Conservation (phyloP, 2,888 invertebrate genomes). For the Synergus japonicus region DNA sequence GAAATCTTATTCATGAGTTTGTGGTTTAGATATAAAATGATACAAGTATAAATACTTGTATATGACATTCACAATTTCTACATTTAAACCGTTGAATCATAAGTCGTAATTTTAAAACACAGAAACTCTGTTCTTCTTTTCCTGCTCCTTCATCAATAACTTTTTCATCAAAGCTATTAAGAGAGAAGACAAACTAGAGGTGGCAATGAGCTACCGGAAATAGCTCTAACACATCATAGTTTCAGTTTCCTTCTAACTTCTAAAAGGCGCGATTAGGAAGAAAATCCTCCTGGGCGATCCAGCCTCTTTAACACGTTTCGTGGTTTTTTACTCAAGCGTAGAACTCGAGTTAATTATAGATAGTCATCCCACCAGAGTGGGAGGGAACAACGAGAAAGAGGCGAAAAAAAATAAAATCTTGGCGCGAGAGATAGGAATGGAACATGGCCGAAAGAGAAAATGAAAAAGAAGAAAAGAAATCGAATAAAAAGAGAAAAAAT, state of each 20-base stretch:
- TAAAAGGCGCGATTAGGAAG: slow-evolving; percentile 20
- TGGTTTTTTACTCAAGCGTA: slow-evolving; percentile 55
- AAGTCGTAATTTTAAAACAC: neutral
- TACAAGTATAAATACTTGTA: neutral
- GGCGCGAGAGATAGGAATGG: slow-evolving; percentile 37
- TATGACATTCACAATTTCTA: neutral
- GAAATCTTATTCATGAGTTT: neutral
- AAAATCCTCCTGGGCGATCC: slow-evolving; percentile 44
- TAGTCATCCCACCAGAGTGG: slow-evolving; percentile 49
- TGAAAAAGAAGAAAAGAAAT: neutral
- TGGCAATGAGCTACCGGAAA: slow-evolving; percentile 6
- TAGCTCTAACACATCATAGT: neutral
- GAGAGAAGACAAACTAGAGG: neutral
- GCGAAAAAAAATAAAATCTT: slow-evolving; percentile 43
- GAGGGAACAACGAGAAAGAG: slow-evolving; percentile 49
- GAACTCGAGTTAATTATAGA: slow-evolving; percentile 57
- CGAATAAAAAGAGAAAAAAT: neutral
- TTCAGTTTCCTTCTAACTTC: neutral
- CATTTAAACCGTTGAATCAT: too few species aligned
- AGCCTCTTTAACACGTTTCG: slow-evolving; percentile 53
- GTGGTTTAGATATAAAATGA: neutral
- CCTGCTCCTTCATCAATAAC: neutral
- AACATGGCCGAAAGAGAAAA: slow-evolving; percentile 31
- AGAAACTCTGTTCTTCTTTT: neutral
- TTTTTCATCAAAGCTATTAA: slow-evolving; percentile 1